A percentile compares a stretch with the other conserved stretches of the same genome.
phyloP scores from a whole-genome alignment of 2,888 invertebrate species.

The Leucania comma region DNA sequence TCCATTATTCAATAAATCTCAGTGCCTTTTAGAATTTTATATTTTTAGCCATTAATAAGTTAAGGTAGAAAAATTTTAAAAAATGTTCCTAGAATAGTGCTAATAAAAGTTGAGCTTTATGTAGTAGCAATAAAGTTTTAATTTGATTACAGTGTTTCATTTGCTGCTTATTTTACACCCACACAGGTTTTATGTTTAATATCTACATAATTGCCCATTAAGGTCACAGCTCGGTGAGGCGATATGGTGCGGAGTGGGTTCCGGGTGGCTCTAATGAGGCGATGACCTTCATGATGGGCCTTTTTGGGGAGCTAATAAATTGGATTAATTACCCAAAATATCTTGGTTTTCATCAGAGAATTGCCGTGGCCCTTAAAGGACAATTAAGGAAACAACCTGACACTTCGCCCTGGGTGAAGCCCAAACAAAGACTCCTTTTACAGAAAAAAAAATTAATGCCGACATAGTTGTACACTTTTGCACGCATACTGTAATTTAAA shows the following conservation, averaged over 20 bases:
- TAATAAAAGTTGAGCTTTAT: slow-evolving; percentile 32
- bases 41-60: slow-evolving; percentile 11
- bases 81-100: slow-evolving; percentile 9
- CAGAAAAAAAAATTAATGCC: not conserved
- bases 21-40: slow-evolving; percentile 36
- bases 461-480: not conserved
- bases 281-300: not conserved
- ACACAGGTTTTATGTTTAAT: not conserved
- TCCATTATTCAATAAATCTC: slow-evolving; percentile 31
- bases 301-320: not conserved
- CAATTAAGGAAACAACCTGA: too few species aligned
- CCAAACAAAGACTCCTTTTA: too few species aligned
- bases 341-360: not conserved
- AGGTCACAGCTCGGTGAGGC: too few species aligned
- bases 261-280: too few species aligned
- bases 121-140: slow-evolving; percentile 42
- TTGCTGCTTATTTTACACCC: slow-evolving; percentile 2
- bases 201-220: too few species aligned
- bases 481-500: not conserved
- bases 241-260: too few species aligned
- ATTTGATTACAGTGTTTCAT: slow-evolving; percentile 38
- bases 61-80: slow-evolving; percentile 9
- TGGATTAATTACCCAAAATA: not conserved
- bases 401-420: too few species aligned
- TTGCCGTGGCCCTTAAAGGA: too few species aligned